Base-by-base conservation (phyloP, 2,888 invertebrate genomes). In the Ectropis crepuscularia region DNA sequence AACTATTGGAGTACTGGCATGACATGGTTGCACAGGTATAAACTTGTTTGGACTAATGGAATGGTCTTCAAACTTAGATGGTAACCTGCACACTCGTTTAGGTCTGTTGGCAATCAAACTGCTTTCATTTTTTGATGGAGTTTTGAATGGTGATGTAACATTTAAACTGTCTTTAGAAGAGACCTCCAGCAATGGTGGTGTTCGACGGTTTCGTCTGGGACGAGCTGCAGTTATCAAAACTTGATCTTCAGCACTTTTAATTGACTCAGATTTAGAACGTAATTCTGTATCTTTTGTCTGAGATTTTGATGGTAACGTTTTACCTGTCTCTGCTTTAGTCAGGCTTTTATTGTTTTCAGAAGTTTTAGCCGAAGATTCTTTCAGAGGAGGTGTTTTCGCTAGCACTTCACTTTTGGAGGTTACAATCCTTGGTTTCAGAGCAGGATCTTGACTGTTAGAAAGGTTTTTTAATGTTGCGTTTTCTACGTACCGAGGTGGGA, bases 21-120 rank as follows among this genome's bases (percentile, higher is more conserved):
- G 78, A 43, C 80, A 75, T 65, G 89, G 88, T 50, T 84, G 79
- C n/a, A 87, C 77, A 10, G 85, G 82, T 61, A 85, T 74, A 66
- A 78, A 85, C 58, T 88, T 89, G 57, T 71, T 80, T 28, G 90
- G 90, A 65, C 90, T 92, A 10, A 87, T 69, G 6, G 82, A 85
- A 71, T 89, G 85, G 12, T 90, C 86, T 45, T 87, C 83, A 76
- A 89, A 88, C 47, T 81, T 85, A 4, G 86, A 86, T 58, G 92
- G 92, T 38, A 92, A 71, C 9, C 85, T 76, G 60, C 84, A 83
- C 42, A 87, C 79, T 65, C 91, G 86, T 69, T 82, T 88, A 1
- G 90, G 89, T 6, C 88, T 78, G 51, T 72, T 79, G 7, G 69
- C 76, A 42, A 84, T 57, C 61, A 89, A 72, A 69, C 83, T 87